A percentile compares a stretch with the other conserved stretches of the same genome.
Conservation (phyloP, 2,888 invertebrate genomes). For the Branchellion lobata region DNA sequence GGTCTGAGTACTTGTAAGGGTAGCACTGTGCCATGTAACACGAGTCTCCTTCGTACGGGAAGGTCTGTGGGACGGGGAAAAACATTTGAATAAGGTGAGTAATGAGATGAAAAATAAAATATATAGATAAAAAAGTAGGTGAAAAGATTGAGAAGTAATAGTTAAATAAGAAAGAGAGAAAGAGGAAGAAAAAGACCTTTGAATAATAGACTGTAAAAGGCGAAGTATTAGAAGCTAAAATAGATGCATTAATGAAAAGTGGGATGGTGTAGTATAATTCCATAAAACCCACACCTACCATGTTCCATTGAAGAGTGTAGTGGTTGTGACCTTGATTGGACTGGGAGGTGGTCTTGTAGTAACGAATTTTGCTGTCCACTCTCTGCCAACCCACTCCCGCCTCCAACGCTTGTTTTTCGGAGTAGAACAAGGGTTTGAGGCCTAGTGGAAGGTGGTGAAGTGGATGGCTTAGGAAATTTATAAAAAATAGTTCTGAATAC, state of each 20-base stretch:
- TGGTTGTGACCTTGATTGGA: constrained; percentile 54
- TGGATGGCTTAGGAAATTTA: no score
- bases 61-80: constrained; percentile 55
- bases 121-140: no score
- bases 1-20: constrained; percentile 62
- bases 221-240: no score
- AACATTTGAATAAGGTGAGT: no score
- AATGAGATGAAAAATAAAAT: no score
- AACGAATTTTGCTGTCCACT: constrained; percentile 60
- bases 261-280: no score
- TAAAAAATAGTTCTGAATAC: background rate
- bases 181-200: no score
- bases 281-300: no score
- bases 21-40: constrained; percentile 62
- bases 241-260: no score
- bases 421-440: constrained; percentile 60
- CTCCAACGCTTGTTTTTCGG: constrained; percentile 57
- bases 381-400: constrained; percentile 58
- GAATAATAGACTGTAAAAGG: no score
- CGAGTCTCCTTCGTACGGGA: constrained; percentile 57
- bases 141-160: no score
- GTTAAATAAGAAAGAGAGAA: no score
- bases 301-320: constrained; percentile 61
- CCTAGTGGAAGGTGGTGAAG: constrained; percentile 53
- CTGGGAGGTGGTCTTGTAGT: constrained; percentile 47